These are phyloP conservation scores for Oncorhynchus masou DNA, from an alignment of 2,113 vertebrate genomes.

Conservation along the genomic window DNA sequence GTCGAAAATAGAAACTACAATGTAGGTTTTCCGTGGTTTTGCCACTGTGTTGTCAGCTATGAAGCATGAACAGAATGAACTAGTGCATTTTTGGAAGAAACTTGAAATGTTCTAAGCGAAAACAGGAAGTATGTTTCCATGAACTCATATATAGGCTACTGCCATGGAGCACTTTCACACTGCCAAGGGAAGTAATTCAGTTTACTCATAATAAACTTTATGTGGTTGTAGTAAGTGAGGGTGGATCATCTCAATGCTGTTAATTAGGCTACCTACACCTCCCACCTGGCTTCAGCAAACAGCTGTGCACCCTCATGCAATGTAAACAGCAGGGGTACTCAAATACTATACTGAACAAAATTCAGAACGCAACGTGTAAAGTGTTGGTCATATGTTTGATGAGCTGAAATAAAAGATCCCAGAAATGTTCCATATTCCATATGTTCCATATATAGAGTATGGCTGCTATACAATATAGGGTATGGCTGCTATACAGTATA, in stretches of 20 bases:
- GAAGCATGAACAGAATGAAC: not conserved
- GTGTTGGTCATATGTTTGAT: no score
- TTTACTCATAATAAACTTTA: no score
- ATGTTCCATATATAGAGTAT: no score
- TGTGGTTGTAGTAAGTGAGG: no score
- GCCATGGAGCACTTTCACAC: not conserved
- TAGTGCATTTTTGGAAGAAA: not conserved
- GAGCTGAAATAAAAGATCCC: no score
- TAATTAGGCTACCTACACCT: constrained; percentile 21
- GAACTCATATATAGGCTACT: constrained; percentile 37
- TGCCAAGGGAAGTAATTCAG: not conserved
- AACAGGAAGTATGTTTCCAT: constrained; percentile 25
- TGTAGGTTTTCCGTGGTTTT: not conserved
- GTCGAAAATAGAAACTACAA: not conserved
- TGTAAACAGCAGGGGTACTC: not conserved
- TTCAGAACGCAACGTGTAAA: no score
- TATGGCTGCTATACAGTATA: no score
- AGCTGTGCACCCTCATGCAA: constrained; percentile 5
- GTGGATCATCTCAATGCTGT: not conserved
- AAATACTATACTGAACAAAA: no score
- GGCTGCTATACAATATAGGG: no score
- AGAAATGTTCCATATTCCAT: no score
- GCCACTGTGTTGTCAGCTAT: not conserved
- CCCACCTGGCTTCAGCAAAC: constrained; percentile 55
- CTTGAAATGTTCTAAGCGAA: constrained; percentile 26